Evolutionary conservation across 2,113 vertebrate genomes (phyloP), one percentile per base, ranked within the genome.

Genomic region (Dicrurus megarhynchus): DNA sequence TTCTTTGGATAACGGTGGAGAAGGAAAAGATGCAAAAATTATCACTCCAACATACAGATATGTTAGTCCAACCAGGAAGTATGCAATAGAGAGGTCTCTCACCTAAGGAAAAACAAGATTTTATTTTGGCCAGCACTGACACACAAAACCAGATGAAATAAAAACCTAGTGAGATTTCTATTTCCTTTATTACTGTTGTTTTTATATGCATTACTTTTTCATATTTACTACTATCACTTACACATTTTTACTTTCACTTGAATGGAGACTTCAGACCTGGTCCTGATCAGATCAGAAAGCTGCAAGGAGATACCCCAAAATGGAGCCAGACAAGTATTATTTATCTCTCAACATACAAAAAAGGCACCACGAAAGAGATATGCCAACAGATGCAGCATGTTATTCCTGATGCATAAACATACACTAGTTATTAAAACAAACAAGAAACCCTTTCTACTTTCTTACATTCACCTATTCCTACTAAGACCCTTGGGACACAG

Each of bases 21-120:
- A 99, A 26, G 99, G 99, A 93, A 99, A 99, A 64, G 98, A 96
- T 71, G 98, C 98, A 97, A 99, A 99, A 96, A 99, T 98, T 95
- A 99, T 89, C 79, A 99, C 95, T 44, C 99, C 99, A 13, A 99
- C 99, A 68, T 99, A 99, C 5, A 99, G 95, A 42, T 99, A 99
- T 1, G 99, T 99, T 84, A 99, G 77, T 15, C 99, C 99, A 46
- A 99, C 99, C 47, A 99, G 97, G 57, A 99, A 97, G 81, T 99
- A 99, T 4, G 99, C 99, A 97, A 99, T 88, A 22, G 99, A 99
- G 63, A 99, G 98, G 94, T 99, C 99, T 91, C 99, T 98, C 33
- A 99, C 98, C 99, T 99, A 91, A 28, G 96, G 93, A 93, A 35
- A 96, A 35, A 94, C 2, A 88, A 69, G 59, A 65, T 26, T 47